Percentiles rank a stretch among this genome's conserved stretches.
Evolutionary conservation across 1,140 invertebrate genomes (phyloP).

Genomic region (Helicorthomorpha holstii): DNA sequence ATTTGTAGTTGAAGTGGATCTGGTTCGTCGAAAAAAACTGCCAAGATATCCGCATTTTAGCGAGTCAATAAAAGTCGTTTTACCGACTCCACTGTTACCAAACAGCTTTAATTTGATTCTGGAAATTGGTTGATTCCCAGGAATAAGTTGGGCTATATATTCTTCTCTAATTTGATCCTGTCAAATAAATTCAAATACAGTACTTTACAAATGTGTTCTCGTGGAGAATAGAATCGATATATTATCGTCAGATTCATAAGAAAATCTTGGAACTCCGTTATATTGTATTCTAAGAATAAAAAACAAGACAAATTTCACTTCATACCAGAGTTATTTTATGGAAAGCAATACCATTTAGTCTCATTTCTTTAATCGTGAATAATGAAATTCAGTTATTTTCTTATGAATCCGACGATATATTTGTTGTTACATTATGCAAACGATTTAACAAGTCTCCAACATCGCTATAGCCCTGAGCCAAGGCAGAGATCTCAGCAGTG

Average conservation of each 20-base stretch:
- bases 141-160: conserved; percentile 51
- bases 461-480: conserved; percentile 56
- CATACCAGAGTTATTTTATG: no score
- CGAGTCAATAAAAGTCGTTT: conserved; percentile 51
- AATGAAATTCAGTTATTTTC: no score
- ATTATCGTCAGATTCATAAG: no score
- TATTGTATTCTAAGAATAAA: no score
- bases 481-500: conserved; percentile 59
- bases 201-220: no score
- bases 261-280: no score
- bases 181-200: conserved; percentile 5
- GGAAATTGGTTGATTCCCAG: conserved; percentile 40
- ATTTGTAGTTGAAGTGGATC: no score
- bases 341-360: no score
- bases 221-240: no score
- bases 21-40: conserved; percentile 38
- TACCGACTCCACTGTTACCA: conserved; percentile 58
- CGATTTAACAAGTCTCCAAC: conserved; percentile 53
- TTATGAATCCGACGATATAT: no score
- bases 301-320: no score
- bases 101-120: conserved; percentile 57
- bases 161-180: conserved; percentile 37
- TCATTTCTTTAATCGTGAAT: no score
- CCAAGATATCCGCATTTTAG: conserved; percentile 49
- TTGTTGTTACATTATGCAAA: conserved; percentile 45